Conservation (phyloP, 2,797 vertebrate species). For the Enteromius unitaeniatus region DNA sequence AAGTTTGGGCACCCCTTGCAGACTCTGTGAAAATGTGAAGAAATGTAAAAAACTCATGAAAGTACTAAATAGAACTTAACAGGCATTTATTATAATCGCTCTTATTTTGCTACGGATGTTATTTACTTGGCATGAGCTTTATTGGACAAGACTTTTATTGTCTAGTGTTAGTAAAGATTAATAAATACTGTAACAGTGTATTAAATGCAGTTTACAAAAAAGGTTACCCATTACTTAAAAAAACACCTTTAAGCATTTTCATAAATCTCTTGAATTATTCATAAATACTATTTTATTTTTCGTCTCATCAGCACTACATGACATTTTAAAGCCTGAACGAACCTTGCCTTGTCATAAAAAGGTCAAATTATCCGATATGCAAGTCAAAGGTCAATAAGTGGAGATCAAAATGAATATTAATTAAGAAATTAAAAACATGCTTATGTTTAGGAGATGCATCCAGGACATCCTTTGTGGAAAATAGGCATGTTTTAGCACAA, state of each 20-base stretch:
- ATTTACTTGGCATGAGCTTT: background rate
- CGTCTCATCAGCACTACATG: background rate
- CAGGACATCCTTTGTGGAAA: background rate
- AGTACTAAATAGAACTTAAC: too few relatives aligned
- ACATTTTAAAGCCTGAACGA: conserved; percentile 4
- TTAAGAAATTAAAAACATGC: background rate
- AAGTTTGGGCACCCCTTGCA: too few relatives aligned
- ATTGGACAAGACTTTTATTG: background rate
- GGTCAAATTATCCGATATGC: background rate
- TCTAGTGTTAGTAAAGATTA: background rate
- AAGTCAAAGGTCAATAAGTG: background rate
- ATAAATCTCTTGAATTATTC: conserved; percentile 1
- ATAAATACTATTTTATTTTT: background rate
- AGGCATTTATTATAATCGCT: too few relatives aligned
- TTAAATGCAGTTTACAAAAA: background rate
- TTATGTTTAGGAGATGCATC: too few relatives aligned
- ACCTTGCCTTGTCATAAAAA: background rate
- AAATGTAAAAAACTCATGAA: too few relatives aligned
- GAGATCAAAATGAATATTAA: background rate
- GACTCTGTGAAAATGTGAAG: too few relatives aligned
- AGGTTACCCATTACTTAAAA: background rate
- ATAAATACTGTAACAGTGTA: background rate
- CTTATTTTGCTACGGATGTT: too few relatives aligned
- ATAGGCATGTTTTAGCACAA: too few relatives aligned
- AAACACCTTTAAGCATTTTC: background rate